Conservation (phyloP, 2,113 vertebrate genomes). For the Sceloporus undulatus region DNA sequence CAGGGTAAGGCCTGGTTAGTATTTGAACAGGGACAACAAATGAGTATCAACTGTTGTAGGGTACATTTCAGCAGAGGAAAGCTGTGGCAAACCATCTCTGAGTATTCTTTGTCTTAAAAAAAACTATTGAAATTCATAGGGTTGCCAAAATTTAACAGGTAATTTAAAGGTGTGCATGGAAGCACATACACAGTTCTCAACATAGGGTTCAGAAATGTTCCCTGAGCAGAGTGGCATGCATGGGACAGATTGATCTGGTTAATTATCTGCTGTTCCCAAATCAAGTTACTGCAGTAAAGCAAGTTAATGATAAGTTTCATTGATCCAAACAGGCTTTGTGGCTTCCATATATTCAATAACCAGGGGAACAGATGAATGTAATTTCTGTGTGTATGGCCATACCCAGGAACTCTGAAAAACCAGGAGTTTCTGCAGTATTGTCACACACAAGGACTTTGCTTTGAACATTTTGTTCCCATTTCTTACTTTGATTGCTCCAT, state of each 20-base stretch:
- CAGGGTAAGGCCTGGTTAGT: too few relatives aligned
- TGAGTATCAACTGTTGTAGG: too few relatives aligned
- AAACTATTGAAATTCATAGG: too few relatives aligned
- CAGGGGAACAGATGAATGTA: background rate
- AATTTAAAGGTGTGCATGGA: too few relatives aligned
- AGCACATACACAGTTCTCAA: background rate
- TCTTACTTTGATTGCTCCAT: background rate
- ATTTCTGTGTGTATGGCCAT: background rate
- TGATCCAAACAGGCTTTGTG: background rate
- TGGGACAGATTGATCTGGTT: background rate
- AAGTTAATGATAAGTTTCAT: background rate
- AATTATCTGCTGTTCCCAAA: background rate
- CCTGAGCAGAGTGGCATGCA: background rate
- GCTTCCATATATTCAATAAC: background rate
- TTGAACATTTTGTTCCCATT: constrained; percentile 8
- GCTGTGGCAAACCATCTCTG: too few relatives aligned
- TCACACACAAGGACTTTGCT: background rate
- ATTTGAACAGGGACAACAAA: too few relatives aligned
- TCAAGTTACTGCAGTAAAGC: background rate
- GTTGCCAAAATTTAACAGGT: too few relatives aligned
- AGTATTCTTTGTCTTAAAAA: too few relatives aligned
- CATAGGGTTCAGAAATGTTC: background rate
- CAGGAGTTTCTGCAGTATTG: background rate
- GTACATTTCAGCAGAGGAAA: too few relatives aligned
- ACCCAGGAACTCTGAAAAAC: background rate